A percentile compares a stretch with the other conserved stretches of the same genome.
These are phyloP conservation scores for Diplolepis rosae DNA, from an alignment of 2,888 invertebrate genomes.

Conservation along the genomic window DNA sequence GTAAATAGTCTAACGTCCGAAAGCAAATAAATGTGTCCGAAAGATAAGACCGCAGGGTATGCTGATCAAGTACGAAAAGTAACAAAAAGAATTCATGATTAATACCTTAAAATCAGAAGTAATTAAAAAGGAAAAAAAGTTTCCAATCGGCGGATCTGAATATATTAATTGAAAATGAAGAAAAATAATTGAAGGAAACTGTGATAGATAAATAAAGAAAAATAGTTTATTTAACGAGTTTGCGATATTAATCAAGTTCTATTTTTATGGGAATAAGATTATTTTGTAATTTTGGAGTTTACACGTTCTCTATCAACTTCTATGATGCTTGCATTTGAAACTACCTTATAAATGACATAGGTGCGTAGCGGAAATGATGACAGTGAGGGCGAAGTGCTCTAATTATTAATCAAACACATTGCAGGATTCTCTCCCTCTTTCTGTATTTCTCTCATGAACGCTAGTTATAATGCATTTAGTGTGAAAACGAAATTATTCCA, in stretches of 20 bases:
- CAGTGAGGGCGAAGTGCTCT: conserved; percentile 52
- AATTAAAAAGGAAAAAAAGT: too few species aligned
- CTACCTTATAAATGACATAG: conserved; percentile 11
- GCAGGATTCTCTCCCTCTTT: conserved; percentile 42
- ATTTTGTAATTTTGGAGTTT: conserved; percentile 15
- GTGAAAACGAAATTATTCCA: conserved; percentile 56
- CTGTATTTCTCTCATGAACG: conserved; percentile 37
- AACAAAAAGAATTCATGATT: too few species aligned
- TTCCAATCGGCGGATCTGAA: too few species aligned
- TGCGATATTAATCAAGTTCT: conserved; percentile 1
- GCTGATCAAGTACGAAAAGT: neutral
- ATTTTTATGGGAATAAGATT: neutral
- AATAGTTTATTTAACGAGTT: too few species aligned
- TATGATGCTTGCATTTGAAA: conserved; percentile 5
- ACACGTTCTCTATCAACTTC: neutral
- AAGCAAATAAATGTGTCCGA: conserved; percentile 66
- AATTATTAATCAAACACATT: conserved; percentile 63
- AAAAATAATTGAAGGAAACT: too few species aligned
- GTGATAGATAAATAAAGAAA: too few species aligned
- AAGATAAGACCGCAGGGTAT: conserved; percentile 61
- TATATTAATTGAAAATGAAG: too few species aligned
- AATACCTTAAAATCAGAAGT: too few species aligned
- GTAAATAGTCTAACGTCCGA: conserved; percentile 65
- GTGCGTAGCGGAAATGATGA: conserved; percentile 13
- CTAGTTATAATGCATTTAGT: conserved; percentile 59